Base-by-base conservation (phyloP, 2,113 vertebrate genomes). In the Silurus asotus region DNA sequence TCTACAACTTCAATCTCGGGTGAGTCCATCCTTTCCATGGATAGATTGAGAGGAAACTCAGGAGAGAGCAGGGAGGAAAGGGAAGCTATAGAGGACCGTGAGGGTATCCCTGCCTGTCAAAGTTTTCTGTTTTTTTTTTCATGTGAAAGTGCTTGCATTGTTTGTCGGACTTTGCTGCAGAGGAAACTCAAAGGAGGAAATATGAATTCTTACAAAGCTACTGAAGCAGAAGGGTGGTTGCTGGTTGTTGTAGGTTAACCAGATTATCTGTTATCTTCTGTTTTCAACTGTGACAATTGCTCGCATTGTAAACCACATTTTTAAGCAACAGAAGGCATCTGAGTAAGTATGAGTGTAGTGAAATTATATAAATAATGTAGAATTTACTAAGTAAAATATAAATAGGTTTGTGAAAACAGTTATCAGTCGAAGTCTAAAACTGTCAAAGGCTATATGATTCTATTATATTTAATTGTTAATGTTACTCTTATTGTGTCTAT, bases 151-250 rank as follows among this genome's bases (percentile, higher is more conserved):
- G 23, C n/a, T n/a, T 85, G 67, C n/a, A 51, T 78, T 62, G 65
- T 62, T 83, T 49, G 49, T 74, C 81, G 49, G 19, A 82, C 53
- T 86, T 14, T 5, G 64, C 70, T 83, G 75, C 53, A 89, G 77
- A 83, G 86, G 85, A 85, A 89, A 82, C 83, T 87, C 86, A 64
- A n/a, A 56, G 56, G 49, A 89, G 88, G 86, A 89, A 89, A 87
- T 82, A 82, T 61, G 55, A 79, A 61, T 45, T 86, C 72, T 77
- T 45, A 81, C 80, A 87, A 48, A 86, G 81, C 76, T 81, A 84
- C 45, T 25, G 25, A 88, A 86, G 75, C 37, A 55, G 20, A 64
- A 59, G 69, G 77, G 48, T 49, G 37, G 28, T 70, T 58, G 64
- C 4, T 86, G 77, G 23, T n/a, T 5, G 23, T 65, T 61, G 25